Conservation (phyloP, 2,797 vertebrate species). For the Carcharodon carcharias region DNA sequence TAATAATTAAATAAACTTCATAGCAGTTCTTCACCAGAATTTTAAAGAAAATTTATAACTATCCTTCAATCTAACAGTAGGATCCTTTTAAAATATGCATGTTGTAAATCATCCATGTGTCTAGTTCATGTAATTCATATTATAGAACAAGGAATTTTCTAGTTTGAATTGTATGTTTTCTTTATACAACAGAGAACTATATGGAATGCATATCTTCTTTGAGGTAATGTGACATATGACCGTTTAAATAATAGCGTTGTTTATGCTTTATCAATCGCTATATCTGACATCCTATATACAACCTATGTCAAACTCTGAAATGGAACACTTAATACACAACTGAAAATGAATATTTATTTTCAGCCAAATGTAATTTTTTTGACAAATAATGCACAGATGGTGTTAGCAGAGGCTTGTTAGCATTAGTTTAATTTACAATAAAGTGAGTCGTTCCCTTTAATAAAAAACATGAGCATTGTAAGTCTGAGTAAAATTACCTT, state of each 20-base stretch:
- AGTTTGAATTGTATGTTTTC: neutral
- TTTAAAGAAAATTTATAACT: neutral
- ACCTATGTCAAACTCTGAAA: neutral
- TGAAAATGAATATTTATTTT: constrained; percentile 26
- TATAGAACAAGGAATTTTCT: neutral
- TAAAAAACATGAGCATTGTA: constrained; percentile 48
- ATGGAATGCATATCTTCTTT: neutral
- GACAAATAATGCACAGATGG: neutral
- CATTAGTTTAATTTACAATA: constrained; percentile 46
- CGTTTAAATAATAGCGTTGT: neutral
- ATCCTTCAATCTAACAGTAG: neutral
- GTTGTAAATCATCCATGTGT: neutral
- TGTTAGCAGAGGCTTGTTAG: constrained; percentile 48
- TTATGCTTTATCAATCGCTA: neutral
- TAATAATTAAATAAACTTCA: neutral
- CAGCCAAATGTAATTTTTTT: constrained; percentile 5
- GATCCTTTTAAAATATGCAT: neutral
- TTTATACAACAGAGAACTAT: neutral
- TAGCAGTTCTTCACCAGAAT: neutral
- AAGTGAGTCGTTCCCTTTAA: constrained; percentile 60
- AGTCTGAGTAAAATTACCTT: constrained; percentile 24
- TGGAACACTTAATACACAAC: neutral
- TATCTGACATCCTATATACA: neutral
- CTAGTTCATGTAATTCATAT: neutral
- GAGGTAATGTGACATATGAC: neutral